Evolutionary conservation across 2,113 vertebrate genomes (phyloP).

Genomic region (Thymallus thymallus): DNA sequence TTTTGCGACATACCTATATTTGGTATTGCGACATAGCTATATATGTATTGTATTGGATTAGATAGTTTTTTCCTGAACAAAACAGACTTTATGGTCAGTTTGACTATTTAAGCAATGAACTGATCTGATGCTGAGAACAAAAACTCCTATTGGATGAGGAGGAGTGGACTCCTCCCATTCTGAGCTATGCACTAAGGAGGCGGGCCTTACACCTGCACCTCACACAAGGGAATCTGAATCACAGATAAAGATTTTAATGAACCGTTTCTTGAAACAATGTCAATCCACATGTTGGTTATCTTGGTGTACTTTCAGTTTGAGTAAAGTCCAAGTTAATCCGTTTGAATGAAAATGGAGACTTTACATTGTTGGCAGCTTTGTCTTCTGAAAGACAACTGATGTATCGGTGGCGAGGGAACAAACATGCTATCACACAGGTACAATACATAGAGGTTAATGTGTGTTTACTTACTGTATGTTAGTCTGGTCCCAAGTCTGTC

Average conservation of each 20-base stretch:
- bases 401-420: constrained; percentile 55
- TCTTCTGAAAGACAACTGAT: constrained; percentile 31
- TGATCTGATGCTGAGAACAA: constrained; percentile 29
- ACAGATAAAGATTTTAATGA: constrained; percentile 22
- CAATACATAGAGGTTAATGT: neutral
- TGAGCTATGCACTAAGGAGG: constrained; percentile 63
- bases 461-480: constrained; percentile 6
- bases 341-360: constrained; percentile 59
- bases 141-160: constrained; percentile 13
- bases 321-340: neutral
- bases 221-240: constrained; percentile 54
- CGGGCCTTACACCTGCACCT: constrained; percentile 35
- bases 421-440: constrained; percentile 23
- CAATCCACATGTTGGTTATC: constrained; percentile 2
- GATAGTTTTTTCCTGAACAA: neutral
- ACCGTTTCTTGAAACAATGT: neutral
- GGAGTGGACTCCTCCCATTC: constrained; percentile 20
- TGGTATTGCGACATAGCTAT: neutral
- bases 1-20: neutral
- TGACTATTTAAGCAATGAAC: constrained; percentile 41
- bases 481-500: neutral
- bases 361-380: constrained; percentile 59
- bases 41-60: constrained; percentile 1
- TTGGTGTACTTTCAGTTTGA: constrained; percentile 21
- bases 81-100: constrained; percentile 7